Base-by-base conservation (phyloP, 1,140 invertebrate genomes). In the Hetaerina americana region DNA sequence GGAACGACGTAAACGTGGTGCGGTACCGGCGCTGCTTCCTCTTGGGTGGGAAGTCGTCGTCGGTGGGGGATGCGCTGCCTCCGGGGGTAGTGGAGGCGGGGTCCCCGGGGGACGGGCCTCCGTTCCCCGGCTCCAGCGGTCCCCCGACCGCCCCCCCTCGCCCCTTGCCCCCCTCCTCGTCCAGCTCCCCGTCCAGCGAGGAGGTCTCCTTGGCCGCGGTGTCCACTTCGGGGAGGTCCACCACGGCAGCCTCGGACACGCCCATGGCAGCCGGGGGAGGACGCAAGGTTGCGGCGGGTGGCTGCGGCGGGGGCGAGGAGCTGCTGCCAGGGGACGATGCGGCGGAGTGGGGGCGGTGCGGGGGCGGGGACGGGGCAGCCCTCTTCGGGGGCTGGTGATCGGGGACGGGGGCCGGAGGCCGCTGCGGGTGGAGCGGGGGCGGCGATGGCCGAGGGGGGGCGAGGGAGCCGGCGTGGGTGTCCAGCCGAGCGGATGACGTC, bases 1-100 rank as follows among this genome's bases (percentile, higher is more conserved):
- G 95, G 79, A 94, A 96, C 77, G 92, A 95, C 6, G 94, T 97
- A 81, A 97, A 97, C 40, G 95, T 97, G 1, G 95, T 97, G 71
- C 95, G 85, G 80, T 97, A 97, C 57, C 95, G 82, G 1, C 95
- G 84, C 78, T 97, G 95, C 78, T 97, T 97, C 74, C 94, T 84
- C 79, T 95, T 96, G 0, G 93, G 40, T 1, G 40, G 40, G 10
- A 57, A 57, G 40, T 57, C 40, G 40, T 57, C 40, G 10, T 57
- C 40, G 3, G 40, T 57, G 2, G 40, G 40, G 22, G 40, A 57
- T n/a, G 40, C 40, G 22, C 40, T 57, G 15, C 40, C 40, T 5
- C 40, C 40, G 40, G 40, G 40, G n/a, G n/a, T n/a, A 5, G 40
- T 57, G 15, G 40, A 57, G 2, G 15, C 40, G 3, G 40, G 40